Conservation (phyloP, 2,113 vertebrate genomes). For the Dendropsophus ebraccatus region DNA sequence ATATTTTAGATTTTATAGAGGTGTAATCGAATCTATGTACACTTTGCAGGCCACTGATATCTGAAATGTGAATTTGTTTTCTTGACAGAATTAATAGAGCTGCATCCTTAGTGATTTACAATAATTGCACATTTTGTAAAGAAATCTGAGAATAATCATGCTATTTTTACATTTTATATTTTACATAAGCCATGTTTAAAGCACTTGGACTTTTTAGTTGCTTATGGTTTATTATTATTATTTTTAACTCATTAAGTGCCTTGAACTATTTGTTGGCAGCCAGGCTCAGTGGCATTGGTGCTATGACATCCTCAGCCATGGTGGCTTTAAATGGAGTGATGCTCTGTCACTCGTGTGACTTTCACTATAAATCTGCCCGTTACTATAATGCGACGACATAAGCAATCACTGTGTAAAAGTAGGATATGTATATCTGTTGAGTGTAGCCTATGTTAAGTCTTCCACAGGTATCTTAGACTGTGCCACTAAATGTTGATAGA, state of each 20-base stretch:
- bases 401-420: conserved; percentile 1
- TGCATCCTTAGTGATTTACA: conserved; percentile 16
- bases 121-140: conserved; percentile 52
- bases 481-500: background rate
- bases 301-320: conserved; percentile 69
- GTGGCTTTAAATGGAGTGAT: conserved; percentile 64
- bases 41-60: conserved; percentile 42
- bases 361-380: background rate
- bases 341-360: conserved; percentile 2
- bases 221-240: conserved; percentile 57
- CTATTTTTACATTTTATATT: conserved; percentile 65
- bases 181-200: conserved; percentile 66
- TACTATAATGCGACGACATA: background rate
- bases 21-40: conserved; percentile 62
- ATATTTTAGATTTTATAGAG: conserved; percentile 50
- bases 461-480: background rate
- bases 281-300: conserved; percentile 73
- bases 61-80: conserved; percentile 48
- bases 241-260: conserved; percentile 82
- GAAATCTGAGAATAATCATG: conserved; percentile 25
- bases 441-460: background rate
- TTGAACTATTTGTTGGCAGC: conserved; percentile 70
- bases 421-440: background rate
- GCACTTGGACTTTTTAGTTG: conserved; percentile 66
- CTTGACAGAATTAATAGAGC: background rate